Evolutionary conservation across 1,140 invertebrate genomes (phyloP), one percentile per base, ranked within the genome.

Genomic region (Aphelenchoides besseyi): DNA sequence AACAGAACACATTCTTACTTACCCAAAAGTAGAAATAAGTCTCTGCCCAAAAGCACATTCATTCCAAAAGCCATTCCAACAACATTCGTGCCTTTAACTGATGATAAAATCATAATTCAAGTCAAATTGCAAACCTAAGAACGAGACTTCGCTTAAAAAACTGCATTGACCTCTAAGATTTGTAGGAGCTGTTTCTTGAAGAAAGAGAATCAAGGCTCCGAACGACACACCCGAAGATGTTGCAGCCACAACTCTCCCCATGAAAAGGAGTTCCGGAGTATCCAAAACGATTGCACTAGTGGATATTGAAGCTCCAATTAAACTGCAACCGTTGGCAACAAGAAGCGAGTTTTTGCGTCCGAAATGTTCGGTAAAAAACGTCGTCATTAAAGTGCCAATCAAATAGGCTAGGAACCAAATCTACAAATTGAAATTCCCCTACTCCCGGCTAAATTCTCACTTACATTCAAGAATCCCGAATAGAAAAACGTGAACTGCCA

Each of bases 331-430:
- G 28, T 79, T 79, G 26, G 77, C 74, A 37, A 69, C 16, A 8
- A 70, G 59, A 9, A 79, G 68, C 3, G 68, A 29, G 2, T 69
- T 73, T 32, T 76, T 75, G 5, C 74, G 30, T 61, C 74, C 74
- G 48, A 54, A 83, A 16, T 32, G 59, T 35, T 80, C 78, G 9
- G 78, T 74, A 2, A 80, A 53, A 33, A 63, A 70, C 3, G 78
- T 81, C 2, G 81, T 80, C 3, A 71, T 35, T 52, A 79, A 83
- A 55, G 63, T 80, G n/a, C 79, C 78, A 28, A 73, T 35, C 3
- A 80, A 35, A 55, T 82, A 84, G 23, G 77, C 80, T 18, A 83
- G 26, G 33, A 80, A 80, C 78, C 78, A 80, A 33, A 80, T 80
- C 52, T 80, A 83, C 3, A 80, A 63, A 32, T 81, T 54, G 16